Evolutionary conservation across 2,113 vertebrate genomes (phyloP).

Genomic region (Colius striatus): DNA sequence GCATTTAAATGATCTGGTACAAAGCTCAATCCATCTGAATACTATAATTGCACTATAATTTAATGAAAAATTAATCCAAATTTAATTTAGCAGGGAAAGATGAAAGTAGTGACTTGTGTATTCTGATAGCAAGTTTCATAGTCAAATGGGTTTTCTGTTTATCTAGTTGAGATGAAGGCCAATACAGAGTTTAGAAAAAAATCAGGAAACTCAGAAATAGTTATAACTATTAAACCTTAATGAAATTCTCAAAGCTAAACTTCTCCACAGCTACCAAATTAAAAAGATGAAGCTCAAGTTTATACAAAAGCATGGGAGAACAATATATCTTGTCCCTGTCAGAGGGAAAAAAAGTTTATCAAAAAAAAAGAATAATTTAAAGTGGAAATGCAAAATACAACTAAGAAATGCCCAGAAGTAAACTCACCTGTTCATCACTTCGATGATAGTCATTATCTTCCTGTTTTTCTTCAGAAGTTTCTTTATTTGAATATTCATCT

Average conservation of each 20-base stretch:
- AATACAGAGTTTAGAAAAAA: not conserved
- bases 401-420: not conserved
- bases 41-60: not conserved
- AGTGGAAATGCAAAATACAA: not conserved
- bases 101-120: not conserved
- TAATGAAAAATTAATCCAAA: not conserved
- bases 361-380: not conserved
- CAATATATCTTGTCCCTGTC: not conserved
- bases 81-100: not conserved
- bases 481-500: conserved; percentile 87
- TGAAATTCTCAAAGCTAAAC: not conserved
- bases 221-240: not conserved
- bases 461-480: conserved; percentile 88
- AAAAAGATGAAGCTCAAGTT: not conserved
- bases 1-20: not conserved
- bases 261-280: not conserved
- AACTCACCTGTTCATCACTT: conserved; percentile 91
- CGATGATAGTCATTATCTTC: conserved; percentile 94
- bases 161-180: not conserved
- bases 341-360: not conserved
- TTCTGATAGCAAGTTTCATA: not conserved
- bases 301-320: not conserved
- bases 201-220: not conserved
- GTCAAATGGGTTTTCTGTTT: not conserved
- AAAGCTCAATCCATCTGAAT: not conserved